phyloP scores from a whole-genome alignment of 2,797 vertebrate species.

The Acropternis orthonyx region DNA sequence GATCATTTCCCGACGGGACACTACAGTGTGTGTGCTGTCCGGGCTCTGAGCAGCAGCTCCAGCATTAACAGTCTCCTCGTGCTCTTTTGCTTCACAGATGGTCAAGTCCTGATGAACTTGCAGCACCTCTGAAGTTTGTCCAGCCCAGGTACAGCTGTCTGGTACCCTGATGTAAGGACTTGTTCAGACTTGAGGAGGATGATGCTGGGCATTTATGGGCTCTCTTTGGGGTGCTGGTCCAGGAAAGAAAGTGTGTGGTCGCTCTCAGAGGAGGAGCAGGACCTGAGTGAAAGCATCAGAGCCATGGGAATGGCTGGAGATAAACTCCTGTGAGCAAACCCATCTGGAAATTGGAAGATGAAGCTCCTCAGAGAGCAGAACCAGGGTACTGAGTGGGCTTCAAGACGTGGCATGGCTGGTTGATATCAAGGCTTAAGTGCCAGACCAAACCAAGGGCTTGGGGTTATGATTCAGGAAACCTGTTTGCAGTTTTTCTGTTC shows the following conservation, averaged over 20 bases:
- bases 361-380: background rate
- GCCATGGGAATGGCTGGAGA: background rate
- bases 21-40: background rate
- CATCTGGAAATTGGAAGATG: background rate
- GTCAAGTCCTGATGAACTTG: accelerated
- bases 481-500: background rate
- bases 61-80: background rate
- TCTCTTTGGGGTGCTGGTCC: background rate
- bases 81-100: background rate
- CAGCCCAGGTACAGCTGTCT: background rate
- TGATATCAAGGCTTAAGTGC: background rate
- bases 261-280: background rate
- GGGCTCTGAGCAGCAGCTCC: background rate
- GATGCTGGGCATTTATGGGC: background rate
- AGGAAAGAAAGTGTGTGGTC: background rate
- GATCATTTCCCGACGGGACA: background rate
- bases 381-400: background rate
- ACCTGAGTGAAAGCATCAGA: background rate
- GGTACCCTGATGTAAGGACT: accelerated
- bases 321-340: background rate
- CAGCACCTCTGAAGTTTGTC: background rate
- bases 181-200: accelerated
- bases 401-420: background rate
- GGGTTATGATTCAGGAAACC: background rate
- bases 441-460: background rate